Evolutionary conservation across 2,888 invertebrate species (phyloP), one percentile per base, ranked within the genome.

Genomic region (Zaprionus bogoriensis): DNA sequence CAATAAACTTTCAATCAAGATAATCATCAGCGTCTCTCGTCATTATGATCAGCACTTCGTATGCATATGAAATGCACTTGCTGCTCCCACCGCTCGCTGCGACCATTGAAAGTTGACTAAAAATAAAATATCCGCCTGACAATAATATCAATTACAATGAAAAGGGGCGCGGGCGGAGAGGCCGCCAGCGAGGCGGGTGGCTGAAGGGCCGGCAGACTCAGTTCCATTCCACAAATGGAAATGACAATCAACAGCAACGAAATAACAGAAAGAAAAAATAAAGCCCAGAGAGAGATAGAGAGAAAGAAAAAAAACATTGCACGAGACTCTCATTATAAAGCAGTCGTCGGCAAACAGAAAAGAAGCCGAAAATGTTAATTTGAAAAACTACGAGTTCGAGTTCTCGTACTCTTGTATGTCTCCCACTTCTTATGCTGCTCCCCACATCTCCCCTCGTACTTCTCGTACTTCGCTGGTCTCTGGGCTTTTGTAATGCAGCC

Each of bases 281-380:
- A n/a, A n/a, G n/a, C n/a, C 17, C 27, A 30, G 19, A 12, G 44
- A 25, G 19, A 53, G 36, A 66, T 65, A 66, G 58, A 58, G n/a
- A 36, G 46, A 54, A 61, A 66, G 52, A 66, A 62, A 32, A 59
- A 71, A 55, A 62, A 53, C 76, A 62, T 45, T 80, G 80, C 86
- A 80, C 86, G 86, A 80, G 79, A 80, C 86, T 80, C 67, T 80
- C 61, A 77, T 83, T 80, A 74, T 67, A 73, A 76, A 65, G 60
- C 67, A 62, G 70, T 52, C 51, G 27, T 38, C 45, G 53, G 45
- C 67, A 32, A 9, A 30, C 41, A 42, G 38, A 48, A 38, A 70
- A 58, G 45, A 70, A 55, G 62, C 76, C 76, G 27, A 73, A 75
- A 75, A 71, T 71, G 67, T 67, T 55, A 67, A 75, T 71, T 69